Evolutionary conservation across 2,888 invertebrate species (phyloP).

Genomic region (Metallyticus violacea): DNA sequence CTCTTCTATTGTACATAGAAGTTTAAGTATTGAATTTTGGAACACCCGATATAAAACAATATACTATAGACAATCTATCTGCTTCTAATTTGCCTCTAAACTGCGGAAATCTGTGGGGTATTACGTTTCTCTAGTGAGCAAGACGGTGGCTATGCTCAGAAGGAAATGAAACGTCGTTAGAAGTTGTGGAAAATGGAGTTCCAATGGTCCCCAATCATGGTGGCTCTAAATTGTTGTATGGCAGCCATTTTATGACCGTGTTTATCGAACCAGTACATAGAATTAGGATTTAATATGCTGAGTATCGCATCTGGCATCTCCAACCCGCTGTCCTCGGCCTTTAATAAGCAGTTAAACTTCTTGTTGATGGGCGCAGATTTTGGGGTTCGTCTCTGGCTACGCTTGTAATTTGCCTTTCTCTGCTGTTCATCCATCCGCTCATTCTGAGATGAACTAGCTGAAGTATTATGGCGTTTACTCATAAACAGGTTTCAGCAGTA

Average conservation of each 20-base stretch:
- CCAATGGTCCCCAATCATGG: not conserved
- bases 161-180: not conserved
- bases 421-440: not conserved
- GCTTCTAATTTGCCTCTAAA: not conserved
- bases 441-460: not conserved
- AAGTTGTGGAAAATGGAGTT: too few relatives aligned
- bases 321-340: slow-evolving; percentile 1
- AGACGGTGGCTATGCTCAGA: not conserved
- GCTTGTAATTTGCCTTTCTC: slow-evolving; percentile 20
- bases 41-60: too few relatives aligned
- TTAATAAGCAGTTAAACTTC: slow-evolving; percentile 18
- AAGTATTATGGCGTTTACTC: not conserved
- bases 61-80: too few relatives aligned
- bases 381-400: slow-evolving; percentile 5
- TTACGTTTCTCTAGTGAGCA: not conserved
- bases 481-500: not conserved
- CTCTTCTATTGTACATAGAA: too few relatives aligned
- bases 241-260: not conserved
- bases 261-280: not conserved
- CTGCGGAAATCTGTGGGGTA: not conserved
- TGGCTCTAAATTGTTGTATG: not conserved
- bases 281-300: slow-evolving; percentile 8
- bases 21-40: too few relatives aligned
- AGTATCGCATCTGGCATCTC: not conserved
- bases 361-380: slow-evolving; percentile 22